Base-by-base conservation (phyloP, 2,888 invertebrate species). In the Drosophila gaucha region DNA sequence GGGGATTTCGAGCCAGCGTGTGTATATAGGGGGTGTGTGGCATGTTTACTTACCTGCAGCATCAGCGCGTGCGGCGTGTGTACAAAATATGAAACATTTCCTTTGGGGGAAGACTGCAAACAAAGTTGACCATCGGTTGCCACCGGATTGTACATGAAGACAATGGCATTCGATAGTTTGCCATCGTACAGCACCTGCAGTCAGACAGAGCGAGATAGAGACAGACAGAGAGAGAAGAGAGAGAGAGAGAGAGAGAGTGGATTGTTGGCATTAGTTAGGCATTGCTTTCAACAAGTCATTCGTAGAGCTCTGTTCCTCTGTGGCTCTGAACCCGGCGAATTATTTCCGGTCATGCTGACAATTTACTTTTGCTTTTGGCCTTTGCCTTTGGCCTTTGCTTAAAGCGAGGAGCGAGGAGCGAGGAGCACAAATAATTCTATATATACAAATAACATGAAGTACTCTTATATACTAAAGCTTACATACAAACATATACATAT, bases 141-240 rank as follows among this genome's bases (percentile, higher is more conserved):
- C 89, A 99, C 99, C 70, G 99, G 99, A 93, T 99, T 99, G 94
- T 99, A 99, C 97, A 99, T 98, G 93, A 99, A 99, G 90, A 99
- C 98, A 91, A 99, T 97, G 78, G 97, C 97, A 89, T 95, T 96
- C 70, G 99, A 98, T 90, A 99, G 93, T 93, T 98, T 98, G 72
- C 99, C 99, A 93, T 99, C 99, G 93, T 99, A 99, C 84, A 99
- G 94, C 76, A 99, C 98, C 98, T 98, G 93, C 20, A 69, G 33
- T 31, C 0, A 43, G 16, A 58, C 2, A 50, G 14, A n/a, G n/a
- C 20, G 39, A 33, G 31, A 14, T 12, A 24, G 8, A 50, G 16
- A 24, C 5, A 56, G 28, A 36, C 20, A 46, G 28, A 35, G 20
- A 24, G 41, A 16, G 8, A 30, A 16, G 8, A 30, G 24, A 18